Conservation (phyloP, 2,888 invertebrate genomes). For the Lasioglossum leucozonium region DNA sequence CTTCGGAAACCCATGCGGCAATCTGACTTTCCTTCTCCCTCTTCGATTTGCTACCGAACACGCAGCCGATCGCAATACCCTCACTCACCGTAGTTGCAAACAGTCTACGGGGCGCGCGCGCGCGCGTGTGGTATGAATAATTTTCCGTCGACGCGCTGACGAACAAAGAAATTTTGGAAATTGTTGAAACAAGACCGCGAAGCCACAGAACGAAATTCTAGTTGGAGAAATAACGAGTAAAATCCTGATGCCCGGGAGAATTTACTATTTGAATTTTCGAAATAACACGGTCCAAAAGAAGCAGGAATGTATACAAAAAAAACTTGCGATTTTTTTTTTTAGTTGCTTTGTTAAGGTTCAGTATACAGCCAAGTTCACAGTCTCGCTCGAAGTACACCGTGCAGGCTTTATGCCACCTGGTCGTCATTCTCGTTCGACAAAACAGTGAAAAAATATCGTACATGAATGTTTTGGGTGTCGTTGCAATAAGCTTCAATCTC, state of each 20-base stretch:
- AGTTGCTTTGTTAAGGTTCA: too few species aligned
- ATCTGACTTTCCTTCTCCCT: constrained; percentile 53
- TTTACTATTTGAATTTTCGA: neutral
- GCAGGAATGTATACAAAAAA: too few species aligned
- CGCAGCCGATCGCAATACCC: constrained; percentile 59
- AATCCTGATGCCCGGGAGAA: neutral
- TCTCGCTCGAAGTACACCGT: too few species aligned
- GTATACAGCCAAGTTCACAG: too few species aligned
- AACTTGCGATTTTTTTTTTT: too few species aligned
- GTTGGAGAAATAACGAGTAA: neutral
- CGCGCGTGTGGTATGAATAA: constrained; percentile 40
- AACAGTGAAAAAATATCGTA: neutral
- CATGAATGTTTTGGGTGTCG: neutral
- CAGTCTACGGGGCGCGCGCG: constrained; percentile 24
- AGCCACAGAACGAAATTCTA: neutral
- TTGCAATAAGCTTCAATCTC: neutral
- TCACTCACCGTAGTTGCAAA: constrained; percentile 44
- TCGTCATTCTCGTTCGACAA: too few species aligned
- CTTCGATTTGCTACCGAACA: constrained; percentile 32
- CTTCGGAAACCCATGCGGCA: constrained; percentile 52
- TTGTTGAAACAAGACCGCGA: neutral
- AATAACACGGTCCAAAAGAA: too few species aligned
- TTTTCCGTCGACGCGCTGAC: constrained; percentile 16
- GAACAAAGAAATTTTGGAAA: constrained; percentile 29
- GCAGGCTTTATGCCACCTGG: too few species aligned